Base-by-base conservation (phyloP, 1,140 invertebrate genomes). In the Venustaconcha ellipsiformis region DNA sequence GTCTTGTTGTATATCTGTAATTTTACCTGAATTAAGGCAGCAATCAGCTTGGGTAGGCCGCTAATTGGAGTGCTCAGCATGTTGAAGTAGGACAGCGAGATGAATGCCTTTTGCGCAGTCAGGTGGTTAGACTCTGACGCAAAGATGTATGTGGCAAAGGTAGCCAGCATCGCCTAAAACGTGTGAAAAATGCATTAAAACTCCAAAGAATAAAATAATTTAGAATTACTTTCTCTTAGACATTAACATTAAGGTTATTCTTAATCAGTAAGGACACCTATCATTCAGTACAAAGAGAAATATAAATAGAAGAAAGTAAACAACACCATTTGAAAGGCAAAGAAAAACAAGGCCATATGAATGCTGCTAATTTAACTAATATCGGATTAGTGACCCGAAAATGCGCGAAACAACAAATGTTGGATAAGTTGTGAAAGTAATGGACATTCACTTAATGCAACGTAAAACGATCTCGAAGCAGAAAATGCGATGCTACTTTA, bases 71-170 rank as follows among this genome's bases (percentile, higher is more conserved):
- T 97, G 87, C 97, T 93, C 79, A 99, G 93, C 84, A 99, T 97
- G 92, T 99, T 99, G 92, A 99, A 99, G 86, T 99, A 93, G 88
- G 97, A 96, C 82, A 99, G 92, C 78, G 97, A 96, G 79, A 99
- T 97, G 92, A 99, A 99, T 79, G 92, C 98, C 86, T 93, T 97
- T 88, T 93, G 92, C 82, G 97, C 94, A 89, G 97, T 94, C 86
- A 99, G 92, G 73, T 96, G 92, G 88, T 96, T 94, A 18, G 86
- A 84, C 11, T 79, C 78, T 48, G 85, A 85, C 11, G 79, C 76
- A 55, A 90, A 76, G 12, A 90, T 84, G 76, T 90, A 92, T 0
- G 90, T 89, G 6, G 84, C 85, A 84, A 99, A 99, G 83, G 96
- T 95, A 75, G 96, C 96, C 89, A 99, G 92, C 14, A 91, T 90